A percentile compares a stretch with the other conserved stretches of the same genome.
phyloP scores from a whole-genome alignment of 2,113 vertebrate genomes.

The Hydrolagus affinis region DNA sequence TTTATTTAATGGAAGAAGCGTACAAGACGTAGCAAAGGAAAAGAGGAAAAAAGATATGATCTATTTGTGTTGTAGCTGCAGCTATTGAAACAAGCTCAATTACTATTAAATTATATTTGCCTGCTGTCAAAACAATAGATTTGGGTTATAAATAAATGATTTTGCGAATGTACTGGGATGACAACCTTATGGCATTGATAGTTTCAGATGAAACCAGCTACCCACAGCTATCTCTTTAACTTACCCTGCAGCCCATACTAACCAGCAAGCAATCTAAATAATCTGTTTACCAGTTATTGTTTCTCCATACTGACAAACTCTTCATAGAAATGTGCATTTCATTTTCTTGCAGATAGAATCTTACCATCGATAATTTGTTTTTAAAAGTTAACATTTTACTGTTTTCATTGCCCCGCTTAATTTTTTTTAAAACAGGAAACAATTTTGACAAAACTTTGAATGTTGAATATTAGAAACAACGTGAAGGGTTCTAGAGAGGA shows the following conservation, averaged over 20 bases:
- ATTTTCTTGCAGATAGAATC: not conserved
- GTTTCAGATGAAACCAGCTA: constrained; percentile 1
- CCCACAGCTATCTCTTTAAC: not conserved
- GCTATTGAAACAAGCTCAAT: not conserved
- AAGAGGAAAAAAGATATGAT: constrained; percentile 15
- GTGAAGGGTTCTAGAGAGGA: too few relatives aligned
- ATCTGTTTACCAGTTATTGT: not conserved
- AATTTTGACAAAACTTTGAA: too few relatives aligned
- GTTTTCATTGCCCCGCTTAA: too few relatives aligned
- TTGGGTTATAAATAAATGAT: constrained; percentile 27
- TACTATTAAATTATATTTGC: constrained; percentile 11
- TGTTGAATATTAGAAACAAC: too few relatives aligned
- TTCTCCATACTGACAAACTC: not conserved
- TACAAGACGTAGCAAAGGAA: not conserved
- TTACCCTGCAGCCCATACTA: not conserved
- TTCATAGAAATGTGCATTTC: not conserved
- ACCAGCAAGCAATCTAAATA: not conserved
- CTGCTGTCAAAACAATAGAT: constrained; percentile 20
- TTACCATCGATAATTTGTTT: not conserved
- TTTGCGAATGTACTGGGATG: not conserved
- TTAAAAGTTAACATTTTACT: too few relatives aligned
- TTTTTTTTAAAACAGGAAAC: too few relatives aligned
- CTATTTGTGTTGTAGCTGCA: constrained; percentile 3
- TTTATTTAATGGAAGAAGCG: constrained; percentile 2
- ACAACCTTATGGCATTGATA: not conserved